Conservation (phyloP, 2,113 vertebrate genomes). For the Archocentrus centrarchus region DNA sequence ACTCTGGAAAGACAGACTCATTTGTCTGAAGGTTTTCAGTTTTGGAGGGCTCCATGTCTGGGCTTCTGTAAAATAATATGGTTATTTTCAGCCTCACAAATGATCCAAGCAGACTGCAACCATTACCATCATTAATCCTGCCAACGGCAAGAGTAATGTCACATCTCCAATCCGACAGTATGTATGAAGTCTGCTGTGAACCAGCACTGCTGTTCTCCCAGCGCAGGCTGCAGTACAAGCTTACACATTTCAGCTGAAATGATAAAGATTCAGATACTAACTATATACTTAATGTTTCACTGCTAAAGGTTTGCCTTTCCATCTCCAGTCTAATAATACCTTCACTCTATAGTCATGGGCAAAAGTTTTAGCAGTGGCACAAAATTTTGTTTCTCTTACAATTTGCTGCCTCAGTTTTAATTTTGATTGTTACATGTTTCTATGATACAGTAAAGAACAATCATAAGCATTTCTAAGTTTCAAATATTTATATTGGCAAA, state of each 20-base stretch:
- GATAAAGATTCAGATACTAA: background rate
- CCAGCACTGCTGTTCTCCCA: background rate
- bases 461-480: background rate
- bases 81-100: conserved; percentile 48
- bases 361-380: background rate
- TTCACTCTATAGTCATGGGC: background rate
- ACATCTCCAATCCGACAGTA: conserved; percentile 20
- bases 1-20: conserved; percentile 61
- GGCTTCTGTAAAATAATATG: conserved; percentile 60
- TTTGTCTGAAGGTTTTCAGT: conserved; percentile 50
- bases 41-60: conserved; percentile 50
- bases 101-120: conserved; percentile 34
- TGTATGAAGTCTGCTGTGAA: background rate
- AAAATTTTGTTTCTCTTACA: background rate
- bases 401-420: background rate
- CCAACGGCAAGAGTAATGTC: conserved; percentile 32
- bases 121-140: conserved; percentile 26
- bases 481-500: background rate
- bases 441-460: background rate
- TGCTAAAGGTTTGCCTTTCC: background rate
- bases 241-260: background rate
- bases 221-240: background rate
- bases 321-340: background rate
- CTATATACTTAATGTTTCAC: background rate
- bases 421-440: background rate